Percentiles rank a stretch among this genome's conserved stretches.
These are phyloP conservation scores for Protodeltote pygarga DNA, from an alignment of 2,888 invertebrate genomes.

Conservation along the genomic window DNA sequence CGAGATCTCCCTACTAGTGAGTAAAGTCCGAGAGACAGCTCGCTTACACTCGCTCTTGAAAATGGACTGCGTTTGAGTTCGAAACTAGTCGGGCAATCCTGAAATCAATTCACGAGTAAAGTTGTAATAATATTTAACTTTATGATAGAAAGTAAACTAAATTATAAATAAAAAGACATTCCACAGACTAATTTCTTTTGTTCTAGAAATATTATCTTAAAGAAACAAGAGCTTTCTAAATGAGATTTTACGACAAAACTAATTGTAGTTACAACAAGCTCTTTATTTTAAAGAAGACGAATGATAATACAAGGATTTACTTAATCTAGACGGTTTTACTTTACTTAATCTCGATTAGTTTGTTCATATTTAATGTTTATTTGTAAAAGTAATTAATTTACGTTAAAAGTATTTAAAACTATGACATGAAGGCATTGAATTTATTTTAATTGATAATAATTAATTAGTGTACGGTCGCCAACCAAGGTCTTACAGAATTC, in stretches of 20 bases:
- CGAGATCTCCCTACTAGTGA: too few species aligned
- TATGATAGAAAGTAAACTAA: neutral
- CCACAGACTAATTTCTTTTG: neutral
- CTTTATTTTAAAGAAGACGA: constrained; percentile 22
- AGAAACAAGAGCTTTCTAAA: constrained; percentile 6
- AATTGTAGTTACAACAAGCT: constrained; percentile 9
- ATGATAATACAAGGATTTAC: constrained; percentile 20
- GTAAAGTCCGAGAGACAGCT: too few species aligned
- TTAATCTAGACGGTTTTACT: constrained; percentile 8
- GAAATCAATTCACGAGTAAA: too few species aligned
- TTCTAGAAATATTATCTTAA: constrained; percentile 1
- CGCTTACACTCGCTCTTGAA: too few species aligned
- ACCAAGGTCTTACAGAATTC: too few species aligned
- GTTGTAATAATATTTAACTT: too few species aligned
- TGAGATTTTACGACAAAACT: constrained; percentile 20
- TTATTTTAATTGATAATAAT: too few species aligned
- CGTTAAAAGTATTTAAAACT: neutral
- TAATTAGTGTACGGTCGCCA: too few species aligned
- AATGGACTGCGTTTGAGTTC: too few species aligned
- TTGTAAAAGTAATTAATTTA: neutral
- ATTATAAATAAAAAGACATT: neutral
- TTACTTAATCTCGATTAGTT: constrained; percentile 4
- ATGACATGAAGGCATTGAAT: too few species aligned
- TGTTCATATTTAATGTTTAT: constrained; percentile 4
- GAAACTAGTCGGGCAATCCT: too few species aligned